Evolutionary conservation across 2,888 invertebrate genomes (phyloP), one percentile per base, ranked within the genome.

Genomic region (Odontocolon sp.): DNA sequence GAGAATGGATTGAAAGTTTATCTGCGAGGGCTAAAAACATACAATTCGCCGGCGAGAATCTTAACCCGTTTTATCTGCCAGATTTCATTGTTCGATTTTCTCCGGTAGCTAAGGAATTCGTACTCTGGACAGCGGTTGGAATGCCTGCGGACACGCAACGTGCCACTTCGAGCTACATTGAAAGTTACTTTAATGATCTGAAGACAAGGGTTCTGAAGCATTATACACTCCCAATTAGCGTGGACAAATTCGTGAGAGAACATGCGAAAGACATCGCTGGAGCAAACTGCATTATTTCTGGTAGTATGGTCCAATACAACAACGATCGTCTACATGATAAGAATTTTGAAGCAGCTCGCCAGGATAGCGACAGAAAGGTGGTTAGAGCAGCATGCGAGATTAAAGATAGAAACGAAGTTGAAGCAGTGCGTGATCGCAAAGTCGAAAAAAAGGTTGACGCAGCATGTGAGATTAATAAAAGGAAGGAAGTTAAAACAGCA

Each of bases 11-110:
- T 26, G 47, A 47, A 3, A 23, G 50, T n/a, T 9, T 59, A 26
- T 14, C 26, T 26, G 23, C 33, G 8, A 59, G 26, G 33, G 52
- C 40, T 47, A 47, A 28, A 42, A 33, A 42, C 38, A 47, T 38
- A 16, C 8, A 42, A 2, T 8, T 11, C n/a, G 18, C 45, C 6
- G 71, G 54, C 8, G 3, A 38, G 8, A 45, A 61, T 38, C 40
- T 63, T 0, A 70, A 70, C 28, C 38, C 54, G 0, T 70, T 61
- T 33, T 70, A 45, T 33, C 21, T 70, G 0, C 70, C 70, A 11
- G 59, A 52, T 40, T 70, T 71, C 18, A 54, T 63, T 16, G 28
- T 33, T 2, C 33, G 26, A 1, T 50, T 63, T 14, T 5, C 8
- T n/a, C 3, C 1, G 3, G 14, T 47, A 23, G 63, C 50, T 4